Percentiles rank a stretch among this genome's conserved stretches.
These are phyloP conservation scores for Parambassis ranga DNA, from an alignment of 2,797 vertebrate genomes.

Conservation along the genomic window DNA sequence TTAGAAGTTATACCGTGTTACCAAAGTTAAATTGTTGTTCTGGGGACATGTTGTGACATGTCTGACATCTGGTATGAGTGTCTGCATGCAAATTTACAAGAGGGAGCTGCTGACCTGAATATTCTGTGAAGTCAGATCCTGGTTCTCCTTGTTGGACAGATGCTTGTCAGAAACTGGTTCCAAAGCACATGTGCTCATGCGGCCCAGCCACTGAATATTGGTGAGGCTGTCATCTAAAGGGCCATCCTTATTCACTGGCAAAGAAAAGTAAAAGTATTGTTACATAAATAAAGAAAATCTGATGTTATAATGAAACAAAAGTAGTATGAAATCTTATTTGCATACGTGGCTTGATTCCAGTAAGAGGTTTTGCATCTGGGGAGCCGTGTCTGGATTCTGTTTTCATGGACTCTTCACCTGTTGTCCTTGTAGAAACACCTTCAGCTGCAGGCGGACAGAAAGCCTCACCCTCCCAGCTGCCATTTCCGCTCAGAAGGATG, in stretches of 20 bases:
- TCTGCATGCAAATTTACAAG: background rate
- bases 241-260: conserved; percentile 66
- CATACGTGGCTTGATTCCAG: conserved; percentile 64
- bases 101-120: conserved; percentile 55
- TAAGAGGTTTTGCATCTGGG: conserved; percentile 36
- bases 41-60: background rate
- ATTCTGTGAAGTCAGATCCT: background rate
- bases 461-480: conserved; percentile 22
- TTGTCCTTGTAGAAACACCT: background rate
- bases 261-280: background rate
- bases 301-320: no score
- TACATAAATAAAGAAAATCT: background rate
- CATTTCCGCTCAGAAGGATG: conserved; percentile 86
- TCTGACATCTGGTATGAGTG: background rate
- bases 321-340: background rate
- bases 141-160: conserved; percentile 81
- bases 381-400: background rate
- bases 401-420: conserved; percentile 6
- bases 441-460: conserved; percentile 15
- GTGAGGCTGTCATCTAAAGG: conserved; percentile 89
- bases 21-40: background rate
- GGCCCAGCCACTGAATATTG: conserved; percentile 92
- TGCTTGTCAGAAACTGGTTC: conserved; percentile 70
- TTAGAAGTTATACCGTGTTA: background rate
- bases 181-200: conserved; percentile 80